Evolutionary conservation across 1,140 invertebrate species (phyloP), one percentile per base, ranked within the genome.

Genomic region (Drosophila cardini): DNA sequence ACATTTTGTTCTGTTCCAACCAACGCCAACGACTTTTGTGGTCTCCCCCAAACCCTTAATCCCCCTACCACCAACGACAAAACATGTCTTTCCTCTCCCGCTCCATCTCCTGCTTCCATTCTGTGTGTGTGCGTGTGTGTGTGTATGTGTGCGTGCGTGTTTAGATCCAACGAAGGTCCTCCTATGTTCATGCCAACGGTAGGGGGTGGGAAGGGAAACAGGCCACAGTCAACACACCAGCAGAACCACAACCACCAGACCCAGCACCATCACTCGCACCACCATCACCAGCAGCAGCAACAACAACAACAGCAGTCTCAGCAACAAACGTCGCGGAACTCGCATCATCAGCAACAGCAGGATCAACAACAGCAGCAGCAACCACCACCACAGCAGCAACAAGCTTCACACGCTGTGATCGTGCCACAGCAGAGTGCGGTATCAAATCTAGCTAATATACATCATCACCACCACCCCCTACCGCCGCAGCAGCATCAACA

Each of bases 131-230:
- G 67, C 60, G 65, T 72, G 58, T 78, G 43, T 71, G 60, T 76
- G 52, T 65, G 21, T 81, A 52, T 57, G 9, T 40, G 21, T 42
- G 15, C 32, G 72, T 71, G 63, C 71, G 60, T 74, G 68, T 67
- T 34, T 78, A 91, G 90, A 90, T 90, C 80, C 70, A 74, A 63
- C 64, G 87, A 91, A 91, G 80, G 87, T 91, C 85, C 86, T 90
- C 78, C 90, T 82, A 91, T 91, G 90, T 91, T 82, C 83, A 84
- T 78, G 68, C 78, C 78, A 91, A 53, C 90, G 90, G 90, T 90
- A 90, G 90, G 90, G 90, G 90, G 90, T 91, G 90, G 90, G 90
- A 91, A 91, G 90, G 90, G 90, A 91, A 84, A 85, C 70, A 86
- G 90, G 75, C 82, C 75, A 90, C 86, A 87, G 73, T 90, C 86